These are phyloP conservation scores for Raphicerus campestris DNA, from an alignment of 2,113 vertebrate genomes.

Conservation along the genomic window DNA sequence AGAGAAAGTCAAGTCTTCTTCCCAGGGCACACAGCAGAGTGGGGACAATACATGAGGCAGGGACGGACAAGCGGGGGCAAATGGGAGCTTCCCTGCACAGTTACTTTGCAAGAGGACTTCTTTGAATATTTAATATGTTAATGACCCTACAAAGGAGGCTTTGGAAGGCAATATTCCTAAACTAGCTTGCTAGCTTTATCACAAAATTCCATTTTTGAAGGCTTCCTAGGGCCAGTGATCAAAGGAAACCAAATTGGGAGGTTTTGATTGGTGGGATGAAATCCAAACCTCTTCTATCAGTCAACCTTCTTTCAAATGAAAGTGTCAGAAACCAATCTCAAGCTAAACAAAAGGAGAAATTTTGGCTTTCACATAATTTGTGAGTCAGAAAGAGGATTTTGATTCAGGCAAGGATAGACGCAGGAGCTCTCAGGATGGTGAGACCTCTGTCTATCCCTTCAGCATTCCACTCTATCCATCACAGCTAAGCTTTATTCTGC, in stretches of 20 bases:
- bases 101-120: neutral
- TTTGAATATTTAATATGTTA: neutral
- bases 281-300: neutral
- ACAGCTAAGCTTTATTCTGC: neutral
- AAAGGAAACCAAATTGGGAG: conserved; percentile 20
- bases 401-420: neutral
- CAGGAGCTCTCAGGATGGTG: too few relatives aligned
- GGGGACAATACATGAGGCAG: neutral
- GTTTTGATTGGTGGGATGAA: conserved; percentile 40
- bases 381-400: neutral
- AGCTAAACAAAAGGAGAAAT: neutral
- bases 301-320: neutral
- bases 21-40: neutral
- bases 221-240: conserved; percentile 7
- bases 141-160: neutral
- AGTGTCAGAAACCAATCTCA: neutral
- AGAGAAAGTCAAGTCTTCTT: neutral
- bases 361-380: neutral
- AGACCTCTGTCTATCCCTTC: neutral
- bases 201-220: conserved; percentile 1
- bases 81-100: neutral
- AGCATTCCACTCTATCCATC: neutral
- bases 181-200: neutral
- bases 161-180: neutral
- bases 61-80: neutral